A percentile compares a stretch with the other conserved stretches of the same genome.
These are phyloP conservation scores for Ctenodactylus gundi DNA, from an alignment of 2,113 vertebrate genomes.

Conservation along the genomic window DNA sequence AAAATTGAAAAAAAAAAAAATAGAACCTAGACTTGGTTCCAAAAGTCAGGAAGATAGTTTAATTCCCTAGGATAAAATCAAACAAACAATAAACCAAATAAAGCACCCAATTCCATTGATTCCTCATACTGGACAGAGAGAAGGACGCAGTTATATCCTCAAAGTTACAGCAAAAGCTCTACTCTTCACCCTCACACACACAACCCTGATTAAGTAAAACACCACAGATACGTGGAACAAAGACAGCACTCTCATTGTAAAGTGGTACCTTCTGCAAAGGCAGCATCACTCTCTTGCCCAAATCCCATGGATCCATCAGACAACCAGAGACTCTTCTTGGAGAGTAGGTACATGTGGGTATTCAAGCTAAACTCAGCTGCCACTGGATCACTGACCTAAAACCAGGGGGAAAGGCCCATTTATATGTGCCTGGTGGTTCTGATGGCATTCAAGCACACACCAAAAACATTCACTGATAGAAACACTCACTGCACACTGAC, in stretches of 20 bases:
- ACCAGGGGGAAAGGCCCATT: conserved; percentile 47
- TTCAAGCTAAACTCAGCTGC: conserved; percentile 96
- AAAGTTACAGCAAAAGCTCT: background rate
- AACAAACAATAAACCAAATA: background rate
- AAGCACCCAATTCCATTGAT: background rate
- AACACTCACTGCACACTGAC: rapidly evolving
- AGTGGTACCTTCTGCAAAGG: conserved; percentile 92
- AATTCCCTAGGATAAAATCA: background rate
- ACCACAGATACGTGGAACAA: background rate
- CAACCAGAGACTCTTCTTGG: conserved; percentile 93
- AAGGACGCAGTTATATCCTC: background rate
- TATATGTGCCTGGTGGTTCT: background rate
- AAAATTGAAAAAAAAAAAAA: background rate
- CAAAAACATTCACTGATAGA: background rate
- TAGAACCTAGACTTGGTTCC: background rate
- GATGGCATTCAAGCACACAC: background rate
- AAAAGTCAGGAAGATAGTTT: background rate
- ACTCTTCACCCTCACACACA: background rate
- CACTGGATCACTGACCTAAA: conserved; percentile 96
- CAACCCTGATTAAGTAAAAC: background rate
- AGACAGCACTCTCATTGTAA: background rate
- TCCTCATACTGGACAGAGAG: too few species aligned
- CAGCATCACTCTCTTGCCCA: conserved; percentile 91
- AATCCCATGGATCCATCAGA: conserved; percentile 96
- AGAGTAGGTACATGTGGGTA: conserved; percentile 94